Evolutionary conservation across 2,113 vertebrate genomes (phyloP), one percentile per base, ranked within the genome.

Genomic region (Centrocercus urophasianus): DNA sequence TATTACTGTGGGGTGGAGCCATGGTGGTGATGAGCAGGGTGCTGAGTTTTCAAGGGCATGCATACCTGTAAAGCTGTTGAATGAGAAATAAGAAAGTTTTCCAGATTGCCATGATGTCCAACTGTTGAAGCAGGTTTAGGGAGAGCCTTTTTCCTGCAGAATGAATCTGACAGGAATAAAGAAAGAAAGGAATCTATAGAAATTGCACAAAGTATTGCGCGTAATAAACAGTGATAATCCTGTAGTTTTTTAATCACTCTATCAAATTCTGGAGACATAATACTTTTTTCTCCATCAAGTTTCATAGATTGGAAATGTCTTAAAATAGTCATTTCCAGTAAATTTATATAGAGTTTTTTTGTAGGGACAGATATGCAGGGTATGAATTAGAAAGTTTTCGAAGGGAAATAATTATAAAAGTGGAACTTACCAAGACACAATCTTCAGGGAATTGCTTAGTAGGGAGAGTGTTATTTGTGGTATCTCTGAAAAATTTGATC

Each of bases 141-240:
- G 43, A 74, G 69, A 36, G 4, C 8, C 42, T 87, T 90, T 73
- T 85, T 74, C 45, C 70, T 88, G n/a, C 38, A 48, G 52, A 93
- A 83, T 89, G 52, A n/a, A 52, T 71, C 56, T 73, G 80, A 83
- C 40, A 83, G 61, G 72, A 90, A 88, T 93, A 80, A 88, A 95
- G 61, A 81, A 85, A 89, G 73, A 84, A 86, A 93, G 6, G 18
- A 69, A 90, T 93, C 57, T 21, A 19, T 76, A 65, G 76, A 94
- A 95, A 84, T 84, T 83, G 36, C 72, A 90, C 59, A n/a, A 88
- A 60, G 57, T 83, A 57, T 78, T 43, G 52, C 38, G 34, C 48
- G 90, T 94, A 88, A 88, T 83, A 94, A 82, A 38, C 78, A 74
- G 45, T 77, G 72, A 72, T 95, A 95, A 95, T 89, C 72, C 61